Evolutionary conservation across 2,797 vertebrate genomes (phyloP).

Genomic region (Labeo calbasu): DNA sequence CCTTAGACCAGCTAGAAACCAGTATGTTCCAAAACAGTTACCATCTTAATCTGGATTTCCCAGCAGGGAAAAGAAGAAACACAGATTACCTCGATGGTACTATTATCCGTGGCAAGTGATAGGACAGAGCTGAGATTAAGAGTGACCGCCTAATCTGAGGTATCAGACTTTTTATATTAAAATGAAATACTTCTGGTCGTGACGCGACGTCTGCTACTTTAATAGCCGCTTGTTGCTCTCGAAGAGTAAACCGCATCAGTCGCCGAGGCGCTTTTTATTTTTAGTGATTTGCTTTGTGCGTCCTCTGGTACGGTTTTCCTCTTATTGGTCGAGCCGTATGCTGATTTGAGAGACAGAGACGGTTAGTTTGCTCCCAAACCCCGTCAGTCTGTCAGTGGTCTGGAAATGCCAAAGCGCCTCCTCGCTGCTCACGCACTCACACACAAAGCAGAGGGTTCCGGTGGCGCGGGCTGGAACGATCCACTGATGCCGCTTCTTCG

Average conservation of each 20-base stretch:
- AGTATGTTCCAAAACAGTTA: not conserved
- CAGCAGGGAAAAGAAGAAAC: not conserved
- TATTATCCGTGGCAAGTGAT: slow-evolving; percentile 35
- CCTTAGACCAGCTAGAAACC: not conserved
- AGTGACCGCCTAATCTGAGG: slow-evolving; percentile 24
- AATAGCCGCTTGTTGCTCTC: slow-evolving; percentile 56
- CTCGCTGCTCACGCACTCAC: slow-evolving; percentile 58
- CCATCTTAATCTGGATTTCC: not conserved
- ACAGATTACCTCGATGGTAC: slow-evolving; percentile 47
- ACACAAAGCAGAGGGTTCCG: slow-evolving; percentile 60
- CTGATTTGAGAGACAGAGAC: slow-evolving; percentile 60
- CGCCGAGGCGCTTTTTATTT: slow-evolving; percentile 51
- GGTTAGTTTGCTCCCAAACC: slow-evolving; percentile 60
- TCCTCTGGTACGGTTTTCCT: slow-evolving; percentile 63
- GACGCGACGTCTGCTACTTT: slow-evolving; percentile 23
- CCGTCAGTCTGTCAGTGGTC: slow-evolving; percentile 53
- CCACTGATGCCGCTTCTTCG: slow-evolving; percentile 58
- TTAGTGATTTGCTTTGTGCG: slow-evolving; percentile 55
- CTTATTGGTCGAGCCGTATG: slow-evolving; percentile 63
- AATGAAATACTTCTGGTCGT: slow-evolving; percentile 20
- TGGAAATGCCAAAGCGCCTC: slow-evolving; percentile 63
- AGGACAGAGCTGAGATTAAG: slow-evolving; percentile 17
- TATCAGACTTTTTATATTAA: slow-evolving; percentile 44
- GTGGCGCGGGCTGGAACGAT: slow-evolving; percentile 59
- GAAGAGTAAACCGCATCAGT: slow-evolving; percentile 55